Percentiles rank a stretch among this genome's conserved stretches.
Evolutionary conservation across 2,113 vertebrate genomes (phyloP).

Genomic region (Emydura subglobosa): DNA sequence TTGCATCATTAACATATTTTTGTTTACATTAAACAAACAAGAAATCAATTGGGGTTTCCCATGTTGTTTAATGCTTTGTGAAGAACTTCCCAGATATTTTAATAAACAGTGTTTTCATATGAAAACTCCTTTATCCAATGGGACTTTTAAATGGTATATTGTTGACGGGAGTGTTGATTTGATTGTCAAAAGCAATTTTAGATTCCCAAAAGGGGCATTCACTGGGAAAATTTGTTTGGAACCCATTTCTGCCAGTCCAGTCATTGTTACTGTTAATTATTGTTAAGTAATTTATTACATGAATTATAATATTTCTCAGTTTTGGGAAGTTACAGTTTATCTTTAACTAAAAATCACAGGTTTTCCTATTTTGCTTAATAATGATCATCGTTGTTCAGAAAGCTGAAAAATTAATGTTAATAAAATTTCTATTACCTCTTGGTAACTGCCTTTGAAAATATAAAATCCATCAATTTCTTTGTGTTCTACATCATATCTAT

Average conservation of each 20-base stretch:
- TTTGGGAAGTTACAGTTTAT: not conserved
- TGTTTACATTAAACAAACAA: conserved; percentile 51
- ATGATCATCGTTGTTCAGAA: not conserved
- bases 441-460: not conserved
- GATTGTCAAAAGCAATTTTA: not conserved
- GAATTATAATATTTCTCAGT: not conserved
- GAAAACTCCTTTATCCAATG: not conserved
- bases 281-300: not conserved
- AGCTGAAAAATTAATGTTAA: not conserved
- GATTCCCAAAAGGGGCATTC: not conserved
- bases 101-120: not conserved
- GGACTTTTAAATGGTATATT: not conserved
- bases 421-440: not conserved
- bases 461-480: not conserved
- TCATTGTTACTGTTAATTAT: not conserved
- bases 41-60: conserved; percentile 25
- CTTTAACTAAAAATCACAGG: not conserved
- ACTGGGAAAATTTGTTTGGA: not conserved
- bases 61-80: accelerated
- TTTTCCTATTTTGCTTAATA: not conserved
- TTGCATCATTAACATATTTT: conserved; percentile 51
- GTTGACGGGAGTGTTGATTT: not conserved
- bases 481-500: not conserved
- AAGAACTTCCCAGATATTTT: not conserved
- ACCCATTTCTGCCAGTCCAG: not conserved